phyloP scores from a whole-genome alignment of 2,113 vertebrate genomes.

The Ageneiosus marmoratus region DNA sequence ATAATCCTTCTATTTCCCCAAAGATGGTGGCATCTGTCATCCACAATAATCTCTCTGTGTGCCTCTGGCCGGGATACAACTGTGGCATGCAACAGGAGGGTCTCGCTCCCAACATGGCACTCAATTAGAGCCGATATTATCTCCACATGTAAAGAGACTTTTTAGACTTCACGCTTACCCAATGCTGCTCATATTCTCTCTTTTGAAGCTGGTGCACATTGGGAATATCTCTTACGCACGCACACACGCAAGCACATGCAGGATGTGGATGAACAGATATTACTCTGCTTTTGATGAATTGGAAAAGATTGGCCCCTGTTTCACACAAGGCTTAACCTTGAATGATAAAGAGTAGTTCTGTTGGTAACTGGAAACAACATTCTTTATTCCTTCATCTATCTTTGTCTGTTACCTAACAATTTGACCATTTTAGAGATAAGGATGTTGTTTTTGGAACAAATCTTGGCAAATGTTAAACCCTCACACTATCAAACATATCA shows the following conservation, averaged over 20 bases:
- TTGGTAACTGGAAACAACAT: background rate
- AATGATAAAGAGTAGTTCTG: background rate
- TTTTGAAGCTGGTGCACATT: background rate
- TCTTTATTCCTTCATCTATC: background rate
- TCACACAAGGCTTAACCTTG: slow-evolving; percentile 11
- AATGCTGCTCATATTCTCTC: slow-evolving; percentile 23
- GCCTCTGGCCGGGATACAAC: slow-evolving; percentile 56
- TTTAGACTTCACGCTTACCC: slow-evolving; percentile 52
- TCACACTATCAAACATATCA: background rate
- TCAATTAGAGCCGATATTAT: slow-evolving; percentile 66
- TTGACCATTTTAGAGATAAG: background rate
- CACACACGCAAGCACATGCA: slow-evolving; percentile 9
- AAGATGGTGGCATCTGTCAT: slow-evolving; percentile 68
- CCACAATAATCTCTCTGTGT: slow-evolving; percentile 58
- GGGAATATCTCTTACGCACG: background rate
- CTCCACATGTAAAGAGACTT: slow-evolving; percentile 62
- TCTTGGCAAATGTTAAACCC: background rate
- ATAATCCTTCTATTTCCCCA: slow-evolving; percentile 63
- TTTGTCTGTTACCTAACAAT: background rate
- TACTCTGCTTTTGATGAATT: background rate
- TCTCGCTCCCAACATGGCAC: slow-evolving; percentile 52
- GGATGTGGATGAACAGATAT: slow-evolving; percentile 37
- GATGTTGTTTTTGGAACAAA: background rate
- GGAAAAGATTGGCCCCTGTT: slow-evolving; percentile 4
- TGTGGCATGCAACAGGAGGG: slow-evolving; percentile 52